Conservation (phyloP, 2,113 vertebrate genomes). For the Garra rufa region DNA sequence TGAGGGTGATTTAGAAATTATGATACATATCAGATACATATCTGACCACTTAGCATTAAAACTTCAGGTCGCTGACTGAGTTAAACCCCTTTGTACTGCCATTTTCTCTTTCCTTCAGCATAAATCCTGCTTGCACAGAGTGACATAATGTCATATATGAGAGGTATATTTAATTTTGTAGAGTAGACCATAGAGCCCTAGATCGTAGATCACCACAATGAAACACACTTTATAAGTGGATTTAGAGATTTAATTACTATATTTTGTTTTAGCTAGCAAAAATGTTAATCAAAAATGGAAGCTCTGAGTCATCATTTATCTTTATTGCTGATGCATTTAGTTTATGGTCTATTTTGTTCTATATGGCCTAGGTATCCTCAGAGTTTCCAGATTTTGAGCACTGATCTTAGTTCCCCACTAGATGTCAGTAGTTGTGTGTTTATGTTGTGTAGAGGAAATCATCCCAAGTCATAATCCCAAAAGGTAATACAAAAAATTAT, state of each 20-base stretch:
- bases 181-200: slow-evolving; percentile 9
- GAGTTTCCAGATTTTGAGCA: background rate
- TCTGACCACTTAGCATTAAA: background rate
- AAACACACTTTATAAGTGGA: background rate
- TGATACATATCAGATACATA: no score
- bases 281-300: background rate
- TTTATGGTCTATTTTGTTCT: background rate
- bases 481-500: background rate
- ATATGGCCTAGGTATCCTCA: background rate
- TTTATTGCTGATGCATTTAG: background rate
- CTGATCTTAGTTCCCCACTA: slow-evolving; percentile 42
- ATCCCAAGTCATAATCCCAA: background rate
- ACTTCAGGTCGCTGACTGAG: background rate
- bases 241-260: background rate
- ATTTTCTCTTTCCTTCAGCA: slow-evolving; percentile 33
- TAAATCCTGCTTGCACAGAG: slow-evolving; percentile 33
- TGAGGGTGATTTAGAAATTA: background rate
- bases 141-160: slow-evolving; percentile 37
- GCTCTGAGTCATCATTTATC: background rate
- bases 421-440: slow-evolving; percentile 45
- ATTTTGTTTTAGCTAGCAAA: background rate
- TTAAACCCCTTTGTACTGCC: slow-evolving; percentile 20
- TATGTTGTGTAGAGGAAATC: background rate
- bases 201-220: background rate
- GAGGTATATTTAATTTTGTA: slow-evolving; percentile 20